These are phyloP conservation scores for Drosophila nannoptera DNA, from an alignment of 1,140 invertebrate genomes.

Conservation along the genomic window DNA sequence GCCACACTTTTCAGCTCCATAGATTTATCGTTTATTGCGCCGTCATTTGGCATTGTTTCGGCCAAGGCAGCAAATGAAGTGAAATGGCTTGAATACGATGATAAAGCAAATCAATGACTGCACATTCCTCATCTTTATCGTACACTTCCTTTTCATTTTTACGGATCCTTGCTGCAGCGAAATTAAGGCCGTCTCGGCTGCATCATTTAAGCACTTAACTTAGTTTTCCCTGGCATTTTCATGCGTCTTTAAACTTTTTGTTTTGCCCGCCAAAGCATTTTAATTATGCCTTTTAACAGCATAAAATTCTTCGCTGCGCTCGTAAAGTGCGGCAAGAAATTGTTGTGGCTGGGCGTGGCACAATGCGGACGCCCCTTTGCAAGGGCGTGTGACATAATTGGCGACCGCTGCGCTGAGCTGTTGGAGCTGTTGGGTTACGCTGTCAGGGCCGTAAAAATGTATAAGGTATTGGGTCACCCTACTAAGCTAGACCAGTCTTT, in stretches of 20 bases:
- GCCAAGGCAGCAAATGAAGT: constrained; percentile 60
- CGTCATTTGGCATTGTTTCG: constrained; percentile 48
- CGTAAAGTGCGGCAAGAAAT: constrained; percentile 61
- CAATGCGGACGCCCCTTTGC: neutral
- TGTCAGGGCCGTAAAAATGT: constrained; percentile 63
- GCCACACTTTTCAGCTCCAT: constrained; percentile 9
- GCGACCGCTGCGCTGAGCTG: constrained; percentile 22
- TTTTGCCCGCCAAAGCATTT: constrained; percentile 28
- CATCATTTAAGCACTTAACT: constrained; percentile 12
- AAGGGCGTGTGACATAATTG: constrained; percentile 41
- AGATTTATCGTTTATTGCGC: constrained; percentile 45
- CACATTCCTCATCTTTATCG: constrained; percentile 30
- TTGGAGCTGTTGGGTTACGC: constrained; percentile 21
- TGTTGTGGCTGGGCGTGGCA: constrained; percentile 28
- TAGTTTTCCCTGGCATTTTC: constrained; percentile 15
- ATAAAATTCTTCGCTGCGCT: constrained; percentile 56
- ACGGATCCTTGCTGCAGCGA: constrained; percentile 5
- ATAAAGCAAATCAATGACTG: constrained; percentile 64
- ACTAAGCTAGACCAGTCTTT: neutral
- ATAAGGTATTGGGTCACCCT: constrained; percentile 55
- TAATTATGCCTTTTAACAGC: constrained; percentile 45
- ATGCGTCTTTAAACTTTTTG: constrained; percentile 25
- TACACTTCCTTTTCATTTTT: neutral
- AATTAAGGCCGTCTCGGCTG: constrained; percentile 6
- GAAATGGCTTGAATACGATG: constrained; percentile 66